Conservation (phyloP, 2,888 invertebrate genomes). For the Pachliopta kotzebuea region DNA sequence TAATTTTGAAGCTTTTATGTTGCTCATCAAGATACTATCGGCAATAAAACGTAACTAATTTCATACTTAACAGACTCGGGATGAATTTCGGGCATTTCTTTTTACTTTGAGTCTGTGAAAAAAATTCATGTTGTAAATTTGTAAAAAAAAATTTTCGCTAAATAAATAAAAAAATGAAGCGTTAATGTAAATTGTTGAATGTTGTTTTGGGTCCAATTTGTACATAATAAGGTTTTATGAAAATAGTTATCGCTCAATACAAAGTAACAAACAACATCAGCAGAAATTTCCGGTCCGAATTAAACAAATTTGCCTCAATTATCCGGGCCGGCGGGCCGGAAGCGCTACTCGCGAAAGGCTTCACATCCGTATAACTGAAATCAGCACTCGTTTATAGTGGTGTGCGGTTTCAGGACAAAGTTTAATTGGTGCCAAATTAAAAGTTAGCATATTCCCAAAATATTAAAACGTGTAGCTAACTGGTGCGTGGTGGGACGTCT, state of each 20-base stretch:
- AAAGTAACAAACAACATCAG: conserved; percentile 12
- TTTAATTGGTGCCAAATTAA: conserved; percentile 25
- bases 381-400: conserved; percentile 15
- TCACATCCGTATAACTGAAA: conserved; percentile 13
- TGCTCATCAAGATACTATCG: too few relatives aligned
- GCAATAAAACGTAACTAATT: too few relatives aligned
- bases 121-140: too few relatives aligned
- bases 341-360: conserved; percentile 11
- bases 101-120: too few relatives aligned
- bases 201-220: too few relatives aligned
- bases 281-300: conserved; percentile 9
- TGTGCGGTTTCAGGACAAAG: conserved; percentile 9
- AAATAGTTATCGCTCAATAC: conserved; percentile 3
- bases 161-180: too few relatives aligned
- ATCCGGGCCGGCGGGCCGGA: conserved; percentile 11
- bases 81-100: too few relatives aligned
- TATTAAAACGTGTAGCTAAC: not conserved
- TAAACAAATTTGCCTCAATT: conserved; percentile 21
- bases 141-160: too few relatives aligned
- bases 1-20: too few relatives aligned
- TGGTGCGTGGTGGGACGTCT: not conserved
- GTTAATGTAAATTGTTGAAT: too few relatives aligned
- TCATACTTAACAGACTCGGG: too few relatives aligned
- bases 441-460: conserved; percentile 14
- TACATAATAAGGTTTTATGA: too few relatives aligned